Conservation (phyloP, 2,888 invertebrate species). For the Caradrina clavipalpis region DNA sequence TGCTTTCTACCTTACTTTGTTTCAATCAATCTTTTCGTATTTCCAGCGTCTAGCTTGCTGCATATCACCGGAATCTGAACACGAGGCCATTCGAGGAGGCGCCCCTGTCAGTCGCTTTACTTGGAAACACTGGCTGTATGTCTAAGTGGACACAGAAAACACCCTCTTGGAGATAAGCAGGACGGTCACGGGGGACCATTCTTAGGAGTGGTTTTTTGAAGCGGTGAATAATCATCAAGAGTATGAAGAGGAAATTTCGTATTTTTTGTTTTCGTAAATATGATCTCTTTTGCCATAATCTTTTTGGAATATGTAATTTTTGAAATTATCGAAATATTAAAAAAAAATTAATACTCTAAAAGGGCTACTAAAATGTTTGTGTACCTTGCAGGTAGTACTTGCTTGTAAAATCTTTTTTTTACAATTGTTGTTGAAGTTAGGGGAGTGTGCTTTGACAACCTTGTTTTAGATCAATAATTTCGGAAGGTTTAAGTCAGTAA, state of each 20-base stretch:
- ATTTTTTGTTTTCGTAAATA: slow-evolving; percentile 5
- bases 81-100: slow-evolving; percentile 91
- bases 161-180: slow-evolving; percentile 8
- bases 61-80: slow-evolving; percentile 93
- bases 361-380: not conserved
- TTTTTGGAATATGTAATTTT: not conserved
- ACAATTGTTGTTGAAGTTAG: not conserved
- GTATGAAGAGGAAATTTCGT: slow-evolving; percentile 12
- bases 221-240: slow-evolving; percentile 13
- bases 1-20: not conserved
- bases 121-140: slow-evolving; percentile 93
- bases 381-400: not conserved
- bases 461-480: not conserved
- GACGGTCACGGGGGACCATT: not conserved
- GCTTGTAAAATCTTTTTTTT: not conserved
- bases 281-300: not conserved
- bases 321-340: slow-evolving; percentile 8
- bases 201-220: not conserved
- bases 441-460: not conserved
- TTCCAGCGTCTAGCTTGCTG: slow-evolving; percentile 92
- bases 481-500: slow-evolving; percentile 3
- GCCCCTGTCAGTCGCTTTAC: slow-evolving; percentile 92
- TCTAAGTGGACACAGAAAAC: slow-evolving; percentile 79
- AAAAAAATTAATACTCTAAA: not conserved
- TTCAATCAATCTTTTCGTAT: not conserved